Base-by-base conservation (phyloP, 2,113 vertebrate genomes). In the Lates calcarifer region DNA sequence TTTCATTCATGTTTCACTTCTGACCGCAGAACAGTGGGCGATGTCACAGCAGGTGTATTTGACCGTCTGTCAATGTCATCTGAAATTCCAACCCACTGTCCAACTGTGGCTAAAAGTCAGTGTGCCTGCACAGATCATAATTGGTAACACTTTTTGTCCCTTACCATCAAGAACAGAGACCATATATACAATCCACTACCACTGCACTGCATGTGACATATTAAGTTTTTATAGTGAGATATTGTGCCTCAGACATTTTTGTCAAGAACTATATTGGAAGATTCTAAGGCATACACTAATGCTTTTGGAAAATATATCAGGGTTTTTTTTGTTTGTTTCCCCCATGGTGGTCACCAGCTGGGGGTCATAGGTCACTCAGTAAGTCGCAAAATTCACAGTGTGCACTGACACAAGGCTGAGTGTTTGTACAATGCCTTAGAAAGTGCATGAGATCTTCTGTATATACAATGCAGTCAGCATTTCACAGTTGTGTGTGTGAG, bases 1-100 rank as follows among this genome's bases (percentile, higher is more conserved):
- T 73, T 58, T 61, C 51, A 81, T 76, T 87, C 58, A 81, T 60
- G 64, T 77, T 47, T 72, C 41, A 51, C 28, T 24, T 56, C 53
- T 67, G 69, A 78, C 58, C 26, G 5, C 56, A 7, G 35, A 33
- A 28, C 41, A 61, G 31, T 53, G 5, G n/a, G 57, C n/a, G 1
- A 6, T 65, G 45, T 69, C 79, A 56, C 82, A 28, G 76, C 61
- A 68, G 66, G 70, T 4, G 35, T 5, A 26, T 37, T 39, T 0
- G 18, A 51, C 37, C 3, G 18, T 20, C n/a, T 75, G 17, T 62
- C 67, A 62, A 5, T 79, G 61, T 35, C 10, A 71, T 1, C 2
- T 24, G 47, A 66, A 33, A 31, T 6, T 15, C 18, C 12, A 53
- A 26, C 8, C 18, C 26, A 55, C 24, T 60, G 55, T 78, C 28